phyloP scores from a whole-genome alignment of 2,797 vertebrate species.

The Anabas testudineus region DNA sequence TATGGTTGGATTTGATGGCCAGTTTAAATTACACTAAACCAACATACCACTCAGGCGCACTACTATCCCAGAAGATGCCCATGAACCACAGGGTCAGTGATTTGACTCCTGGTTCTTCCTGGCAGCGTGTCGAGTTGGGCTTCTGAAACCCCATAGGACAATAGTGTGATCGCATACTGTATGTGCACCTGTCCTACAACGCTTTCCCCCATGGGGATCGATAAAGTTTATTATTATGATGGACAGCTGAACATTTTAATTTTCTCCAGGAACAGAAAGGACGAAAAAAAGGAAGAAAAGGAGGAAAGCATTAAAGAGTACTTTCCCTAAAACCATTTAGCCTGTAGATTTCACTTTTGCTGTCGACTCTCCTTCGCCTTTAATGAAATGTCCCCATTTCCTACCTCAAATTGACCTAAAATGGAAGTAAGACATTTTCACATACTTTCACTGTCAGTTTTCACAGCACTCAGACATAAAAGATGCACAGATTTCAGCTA shows the following conservation, averaged over 20 bases:
- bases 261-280: not conserved
- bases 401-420: constrained; percentile 51
- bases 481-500: constrained; percentile 65
- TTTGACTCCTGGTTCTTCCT: too few species aligned
- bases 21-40: not conserved
- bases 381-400: constrained; percentile 44
- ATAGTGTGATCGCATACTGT: too few species aligned
- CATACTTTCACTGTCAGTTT: constrained; percentile 45
- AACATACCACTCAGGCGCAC: not conserved
- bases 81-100: too few species aligned
- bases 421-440: constrained; percentile 58
- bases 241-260: constrained; percentile 7
- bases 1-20: not conserved
- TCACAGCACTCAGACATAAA: constrained; percentile 69
- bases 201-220: too few species aligned
- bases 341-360: constrained; percentile 24
- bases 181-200: too few species aligned
- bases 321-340: constrained; percentile 26
- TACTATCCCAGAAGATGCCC: not conserved
- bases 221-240: not conserved
- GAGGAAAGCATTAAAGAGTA: constrained; percentile 14
- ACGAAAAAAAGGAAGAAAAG: not conserved
- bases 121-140: too few species aligned
- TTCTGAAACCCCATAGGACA: too few species aligned
- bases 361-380: constrained; percentile 31